Percentiles rank a stretch among this genome's conserved stretches.
These are phyloP conservation scores for Hypercompe scribonia DNA, from an alignment of 2,888 invertebrate species.

Conservation along the genomic window DNA sequence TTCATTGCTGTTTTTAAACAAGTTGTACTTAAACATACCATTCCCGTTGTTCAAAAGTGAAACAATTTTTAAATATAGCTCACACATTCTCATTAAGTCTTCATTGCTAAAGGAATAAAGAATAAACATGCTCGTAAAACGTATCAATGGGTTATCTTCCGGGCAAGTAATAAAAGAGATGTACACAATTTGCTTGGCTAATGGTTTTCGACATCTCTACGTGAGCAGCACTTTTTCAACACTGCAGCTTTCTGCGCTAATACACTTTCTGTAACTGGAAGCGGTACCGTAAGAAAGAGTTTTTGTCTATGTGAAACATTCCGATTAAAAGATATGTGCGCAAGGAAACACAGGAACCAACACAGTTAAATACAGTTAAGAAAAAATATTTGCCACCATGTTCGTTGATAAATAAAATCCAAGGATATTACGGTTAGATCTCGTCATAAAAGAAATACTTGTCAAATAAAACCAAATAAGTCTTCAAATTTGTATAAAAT, in stretches of 20 bases:
- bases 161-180: conserved; percentile 45
- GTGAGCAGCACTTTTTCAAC: conserved; percentile 41
- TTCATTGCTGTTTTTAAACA: not conserved
- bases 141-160: conserved; percentile 47
- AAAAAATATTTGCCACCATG: conserved; percentile 18
- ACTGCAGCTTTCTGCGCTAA: conserved; percentile 41
- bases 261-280: conserved; percentile 30
- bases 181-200: conserved; percentile 46
- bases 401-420: conserved; percentile 29
- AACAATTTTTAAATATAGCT: not conserved
- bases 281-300: conserved; percentile 1
- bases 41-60: not conserved
- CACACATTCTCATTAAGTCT: conserved; percentile 16
- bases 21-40: not conserved
- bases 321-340: conserved; percentile 16
- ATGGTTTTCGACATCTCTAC: conserved; percentile 40
- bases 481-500: conserved; percentile 79
- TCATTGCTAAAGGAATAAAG: conserved; percentile 1
- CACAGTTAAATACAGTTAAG: not conserved
- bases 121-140: conserved; percentile 24
- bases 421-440: conserved; percentile 36
- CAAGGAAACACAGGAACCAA: not conserved
- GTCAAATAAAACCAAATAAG: conserved; percentile 61
- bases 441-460: conserved; percentile 57
- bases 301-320: not conserved